Percentiles rank a stretch among this genome's conserved stretches.
Conservation (phyloP, 2,888 invertebrate species). For the Trissoscelio sp. region DNA sequence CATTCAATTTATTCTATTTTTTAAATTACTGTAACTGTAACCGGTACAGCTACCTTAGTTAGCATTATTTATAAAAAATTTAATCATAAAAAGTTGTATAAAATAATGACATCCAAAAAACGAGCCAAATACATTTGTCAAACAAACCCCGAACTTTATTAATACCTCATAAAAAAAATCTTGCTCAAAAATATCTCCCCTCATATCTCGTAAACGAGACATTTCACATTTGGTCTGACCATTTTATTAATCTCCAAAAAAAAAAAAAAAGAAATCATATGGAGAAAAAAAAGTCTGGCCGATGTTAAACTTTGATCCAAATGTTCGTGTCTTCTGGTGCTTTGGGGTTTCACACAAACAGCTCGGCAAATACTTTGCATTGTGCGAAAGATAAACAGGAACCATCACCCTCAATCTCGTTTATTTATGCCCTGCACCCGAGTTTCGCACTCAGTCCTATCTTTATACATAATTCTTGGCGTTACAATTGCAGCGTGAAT, state of each 20-base stretch:
- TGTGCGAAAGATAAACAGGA: constrained; percentile 26
- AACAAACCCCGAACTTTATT: neutral
- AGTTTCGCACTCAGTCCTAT: too few species aligned
- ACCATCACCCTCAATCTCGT: neutral
- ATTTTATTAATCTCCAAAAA: neutral
- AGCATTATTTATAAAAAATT: too few species aligned
- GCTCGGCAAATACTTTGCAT: constrained; percentile 22
- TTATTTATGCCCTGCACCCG: neutral
- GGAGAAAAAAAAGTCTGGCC: neutral
- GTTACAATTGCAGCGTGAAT: too few species aligned
- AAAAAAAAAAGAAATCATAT: too few species aligned
- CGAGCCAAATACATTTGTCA: too few species aligned
- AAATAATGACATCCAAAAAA: too few species aligned
- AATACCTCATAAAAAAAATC: neutral
- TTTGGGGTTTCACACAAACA: constrained; percentile 7
- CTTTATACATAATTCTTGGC: too few species aligned
- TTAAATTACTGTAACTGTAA: too few species aligned
- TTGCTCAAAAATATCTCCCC: neutral
- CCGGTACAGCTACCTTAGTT: too few species aligned
- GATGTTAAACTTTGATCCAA: neutral
- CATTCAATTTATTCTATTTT: too few species aligned
- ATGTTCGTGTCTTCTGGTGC: neutral
- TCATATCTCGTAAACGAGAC: neutral
- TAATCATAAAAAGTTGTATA: too few species aligned
- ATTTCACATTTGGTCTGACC: neutral